These are phyloP conservation scores for Augochlorella aurata DNA, from an alignment of 2,888 invertebrate species.

Conservation along the genomic window DNA sequence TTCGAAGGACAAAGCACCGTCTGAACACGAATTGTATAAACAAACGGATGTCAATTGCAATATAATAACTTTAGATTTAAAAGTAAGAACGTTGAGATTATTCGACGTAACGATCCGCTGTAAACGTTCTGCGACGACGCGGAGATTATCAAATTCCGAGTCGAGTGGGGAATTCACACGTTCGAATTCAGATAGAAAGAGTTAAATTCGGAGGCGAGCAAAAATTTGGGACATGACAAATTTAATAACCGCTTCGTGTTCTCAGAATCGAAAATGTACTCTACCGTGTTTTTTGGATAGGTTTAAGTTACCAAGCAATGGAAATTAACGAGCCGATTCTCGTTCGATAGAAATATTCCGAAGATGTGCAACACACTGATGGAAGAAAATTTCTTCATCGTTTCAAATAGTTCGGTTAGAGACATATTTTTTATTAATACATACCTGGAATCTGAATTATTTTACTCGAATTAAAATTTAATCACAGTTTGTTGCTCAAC, in stretches of 20 bases:
- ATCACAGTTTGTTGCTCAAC: no score
- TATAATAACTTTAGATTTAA: conserved; percentile 63
- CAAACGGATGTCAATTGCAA: conserved; percentile 68
- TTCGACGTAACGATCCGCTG: conserved; percentile 21
- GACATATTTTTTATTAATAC: no score
- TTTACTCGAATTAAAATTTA: no score
- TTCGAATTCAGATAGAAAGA: neutral
- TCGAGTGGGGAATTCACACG: neutral
- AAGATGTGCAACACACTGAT: neutral
- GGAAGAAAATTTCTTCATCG: neutral
- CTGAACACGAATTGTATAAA: conserved; percentile 52
- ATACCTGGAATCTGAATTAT: no score
- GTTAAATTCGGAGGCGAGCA: neutral
- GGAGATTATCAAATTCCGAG: conserved; percentile 11
- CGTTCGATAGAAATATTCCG: conserved; percentile 4
- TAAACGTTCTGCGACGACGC: conserved; percentile 16
- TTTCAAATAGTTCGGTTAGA: no score
- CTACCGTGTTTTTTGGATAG: neutral
- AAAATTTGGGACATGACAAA: neutral
- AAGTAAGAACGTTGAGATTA: conserved; percentile 33
- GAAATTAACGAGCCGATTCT: conserved; percentile 10
- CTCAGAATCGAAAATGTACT: conserved; percentile 20
- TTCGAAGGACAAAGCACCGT: conserved; percentile 23
- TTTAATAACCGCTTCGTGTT: conserved; percentile 41
- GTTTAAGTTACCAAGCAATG: neutral